Base-by-base conservation (phyloP, 2,888 invertebrate species). In the Watsonalla binaria region DNA sequence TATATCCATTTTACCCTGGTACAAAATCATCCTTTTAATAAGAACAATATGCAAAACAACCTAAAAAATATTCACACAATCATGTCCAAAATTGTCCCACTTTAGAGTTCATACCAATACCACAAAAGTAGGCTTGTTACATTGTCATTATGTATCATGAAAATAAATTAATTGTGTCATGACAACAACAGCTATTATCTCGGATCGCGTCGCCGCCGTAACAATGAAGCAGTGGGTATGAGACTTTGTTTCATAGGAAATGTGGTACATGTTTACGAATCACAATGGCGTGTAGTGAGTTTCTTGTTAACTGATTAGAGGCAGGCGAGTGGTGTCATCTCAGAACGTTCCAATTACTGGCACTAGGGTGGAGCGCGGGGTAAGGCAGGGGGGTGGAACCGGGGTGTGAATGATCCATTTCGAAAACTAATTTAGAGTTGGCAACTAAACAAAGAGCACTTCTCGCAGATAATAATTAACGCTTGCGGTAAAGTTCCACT, bases 381-480 rank as follows among this genome's bases (percentile, higher is more conserved):
- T 63, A 67, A 62, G 68, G 57, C 51, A 56, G 62, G 70, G 64
- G 70, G 70, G 71, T 70, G 75, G 76, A 64, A 71, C 66, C 66
- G 80, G 89, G 86, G 89, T 87, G 89, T 84, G 90, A 90, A 90
- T 90, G 90, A 90, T 90, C 90, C 89, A 90, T 90, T 90, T 90
- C 90, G 89, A 90, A 90, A 90, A 90, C 90, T 90, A 90, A 90
- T 90, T 90, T 90, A 89, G 90, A 90, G 90, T 90, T 90, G 88
- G 89, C 90, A 90, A 90, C 90, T 90, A 90, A 90, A 90, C 90
- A 90, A 90, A 88, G 90, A 90, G 89, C 88, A 90, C 90, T 90
- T 82, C 86, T 86, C 85, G 78, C 88, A 89, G 90, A 90, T 90
- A 90, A 90, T 90, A 90, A 90, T 90, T 90, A 90, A 90, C 88